A percentile compares a stretch with the other conserved stretches of the same genome.
Conservation (phyloP, 2,797 vertebrate genomes). For the Mastacembelus armatus region DNA sequence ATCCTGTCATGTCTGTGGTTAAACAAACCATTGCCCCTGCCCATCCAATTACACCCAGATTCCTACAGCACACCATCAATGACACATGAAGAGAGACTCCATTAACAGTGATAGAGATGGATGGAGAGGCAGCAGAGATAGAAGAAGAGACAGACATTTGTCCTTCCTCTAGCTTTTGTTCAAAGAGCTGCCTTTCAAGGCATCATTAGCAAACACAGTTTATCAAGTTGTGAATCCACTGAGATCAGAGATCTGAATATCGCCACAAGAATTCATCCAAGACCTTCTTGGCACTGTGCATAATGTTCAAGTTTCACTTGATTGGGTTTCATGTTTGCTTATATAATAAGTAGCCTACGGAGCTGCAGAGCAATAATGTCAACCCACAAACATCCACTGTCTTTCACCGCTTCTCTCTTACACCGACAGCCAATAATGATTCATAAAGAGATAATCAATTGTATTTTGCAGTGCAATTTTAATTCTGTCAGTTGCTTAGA, state of each 20-base stretch:
- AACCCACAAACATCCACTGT: constrained; percentile 5
- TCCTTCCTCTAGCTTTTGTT: constrained; percentile 10
- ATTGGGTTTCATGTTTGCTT: constrained; percentile 65
- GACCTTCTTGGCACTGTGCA: constrained; percentile 25
- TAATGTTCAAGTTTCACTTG: constrained; percentile 57
- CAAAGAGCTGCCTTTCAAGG: constrained; percentile 43
- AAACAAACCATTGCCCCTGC: constrained; percentile 55
- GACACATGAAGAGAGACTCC: constrained; percentile 47
- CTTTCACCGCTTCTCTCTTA: neutral
- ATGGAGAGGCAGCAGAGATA: constrained; percentile 17
- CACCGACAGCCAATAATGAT: constrained; percentile 33
- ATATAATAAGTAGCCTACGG: constrained; percentile 58
- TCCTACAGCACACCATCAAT: constrained; percentile 37
- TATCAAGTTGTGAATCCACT: constrained; percentile 23
- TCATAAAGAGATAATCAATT: constrained; percentile 40
- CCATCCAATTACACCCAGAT: constrained; percentile 59
- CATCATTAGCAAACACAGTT: constrained; percentile 53
- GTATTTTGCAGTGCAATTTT: constrained; percentile 39
- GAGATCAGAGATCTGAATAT: constrained; percentile 29
- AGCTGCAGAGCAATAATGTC: constrained; percentile 38
- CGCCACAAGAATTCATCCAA: constrained; percentile 22
- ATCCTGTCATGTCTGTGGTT: constrained; percentile 51
- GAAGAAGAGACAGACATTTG: constrained; percentile 17
- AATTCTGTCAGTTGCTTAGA: constrained; percentile 27
- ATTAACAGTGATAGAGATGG: constrained; percentile 48